phyloP scores from a whole-genome alignment of 2,888 invertebrate species.

The Diogma glabrata region DNA sequence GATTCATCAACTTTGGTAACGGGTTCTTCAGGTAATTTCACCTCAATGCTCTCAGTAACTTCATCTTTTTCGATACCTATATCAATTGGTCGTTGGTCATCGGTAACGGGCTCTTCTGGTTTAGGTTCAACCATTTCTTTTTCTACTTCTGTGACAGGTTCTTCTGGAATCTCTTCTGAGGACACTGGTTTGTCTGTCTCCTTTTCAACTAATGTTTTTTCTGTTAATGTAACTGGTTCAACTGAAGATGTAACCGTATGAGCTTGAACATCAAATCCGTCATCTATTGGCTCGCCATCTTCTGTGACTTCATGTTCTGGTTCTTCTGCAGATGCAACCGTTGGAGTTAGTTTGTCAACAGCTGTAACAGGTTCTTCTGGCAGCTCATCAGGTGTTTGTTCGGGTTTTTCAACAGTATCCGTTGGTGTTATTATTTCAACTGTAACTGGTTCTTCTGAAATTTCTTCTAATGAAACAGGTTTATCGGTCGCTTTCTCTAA shows the following conservation, averaged over 20 bases:
- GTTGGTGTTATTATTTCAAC: constrained; percentile 10
- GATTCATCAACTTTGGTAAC: constrained; percentile 14
- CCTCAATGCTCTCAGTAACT: too few species aligned
- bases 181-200: background rate
- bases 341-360: constrained; percentile 5
- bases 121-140: background rate
- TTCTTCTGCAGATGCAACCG: background rate
- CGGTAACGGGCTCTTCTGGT: constrained; percentile 8
- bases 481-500: background rate
- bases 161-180: constrained; percentile 5
- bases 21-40: constrained; percentile 11
- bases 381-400: too few species aligned
- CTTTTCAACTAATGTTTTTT: too few species aligned
- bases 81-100: constrained; percentile 11
- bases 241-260: background rate
- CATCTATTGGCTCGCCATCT: background rate
- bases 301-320: background rate
- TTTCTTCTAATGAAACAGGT: constrained; percentile 10
- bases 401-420: constrained; percentile 1
- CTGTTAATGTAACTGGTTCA: too few species aligned
- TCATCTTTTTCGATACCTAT: too few species aligned
- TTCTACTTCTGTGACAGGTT: constrained; percentile 13
- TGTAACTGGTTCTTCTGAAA: constrained; percentile 16
- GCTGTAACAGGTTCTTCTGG: constrained; percentile 9
- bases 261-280: background rate